These are phyloP conservation scores for Pemphigus obesinymphae DNA, from an alignment of 1,140 invertebrate genomes.

Conservation along the genomic window DNA sequence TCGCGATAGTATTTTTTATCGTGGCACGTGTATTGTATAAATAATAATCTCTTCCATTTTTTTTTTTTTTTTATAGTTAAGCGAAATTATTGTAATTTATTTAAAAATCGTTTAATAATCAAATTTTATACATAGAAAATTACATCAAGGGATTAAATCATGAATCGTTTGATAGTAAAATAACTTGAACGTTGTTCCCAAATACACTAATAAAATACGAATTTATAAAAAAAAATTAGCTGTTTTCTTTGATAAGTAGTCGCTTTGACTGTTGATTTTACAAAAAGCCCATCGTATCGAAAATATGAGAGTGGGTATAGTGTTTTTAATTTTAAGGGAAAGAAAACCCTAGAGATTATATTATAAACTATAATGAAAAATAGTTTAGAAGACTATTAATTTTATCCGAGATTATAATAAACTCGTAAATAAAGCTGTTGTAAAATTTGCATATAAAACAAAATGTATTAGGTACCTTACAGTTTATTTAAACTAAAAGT, in stretches of 20 bases:
- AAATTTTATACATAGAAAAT: neutral
- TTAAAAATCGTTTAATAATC: conserved; percentile 8
- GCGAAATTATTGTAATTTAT: neutral
- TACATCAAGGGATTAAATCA: neutral
- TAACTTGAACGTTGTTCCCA: neutral
- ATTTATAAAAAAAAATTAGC: neutral
- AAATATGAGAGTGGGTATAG: neutral
- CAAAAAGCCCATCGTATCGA: neutral
- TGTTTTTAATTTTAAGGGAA: neutral
- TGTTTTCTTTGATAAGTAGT: neutral
- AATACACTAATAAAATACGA: neutral
- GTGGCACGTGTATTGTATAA: neutral
- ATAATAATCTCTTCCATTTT: neutral
- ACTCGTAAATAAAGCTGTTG: no score
- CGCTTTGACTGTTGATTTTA: neutral
- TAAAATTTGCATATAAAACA: no score
- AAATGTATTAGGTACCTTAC: no score
- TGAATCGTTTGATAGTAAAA: neutral
- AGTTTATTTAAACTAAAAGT: no score
- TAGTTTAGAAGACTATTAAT: no score
- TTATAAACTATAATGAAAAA: no score
- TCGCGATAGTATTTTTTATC: neutral
- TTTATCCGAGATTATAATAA: no score
- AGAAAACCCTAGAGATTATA: no score
- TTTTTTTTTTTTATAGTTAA: neutral